phyloP scores from a whole-genome alignment of 2,113 vertebrate genomes.

The Laticauda colubrina region DNA sequence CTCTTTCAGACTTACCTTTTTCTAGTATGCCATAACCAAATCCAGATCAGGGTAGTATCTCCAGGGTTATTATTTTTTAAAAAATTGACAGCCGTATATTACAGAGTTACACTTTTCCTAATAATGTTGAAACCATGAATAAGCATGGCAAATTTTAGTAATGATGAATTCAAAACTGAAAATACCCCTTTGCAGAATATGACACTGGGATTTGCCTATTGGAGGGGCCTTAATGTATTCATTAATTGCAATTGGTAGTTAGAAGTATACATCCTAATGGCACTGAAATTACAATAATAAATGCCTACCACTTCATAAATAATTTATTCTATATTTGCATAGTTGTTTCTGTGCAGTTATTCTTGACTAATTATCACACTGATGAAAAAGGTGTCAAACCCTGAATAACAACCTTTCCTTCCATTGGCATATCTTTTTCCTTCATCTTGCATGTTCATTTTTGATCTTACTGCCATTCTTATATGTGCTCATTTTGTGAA shows the following conservation, averaged over 20 bases:
- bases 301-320: slow-evolving; percentile 63
- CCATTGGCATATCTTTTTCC: not conserved
- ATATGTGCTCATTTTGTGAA: not conserved
- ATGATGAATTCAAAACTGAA: slow-evolving; percentile 48
- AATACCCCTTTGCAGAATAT: slow-evolving; percentile 29
- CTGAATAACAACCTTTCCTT: slow-evolving; percentile 16
- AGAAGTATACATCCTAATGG: slow-evolving; percentile 54
- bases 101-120: slow-evolving; percentile 23
- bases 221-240: slow-evolving; percentile 55
- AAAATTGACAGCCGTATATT: slow-evolving; percentile 36
- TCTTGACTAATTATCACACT: slow-evolving; percentile 56
- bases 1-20: not conserved
- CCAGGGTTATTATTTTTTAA: slow-evolving; percentile 42
- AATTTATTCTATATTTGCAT: slow-evolving; percentile 62
- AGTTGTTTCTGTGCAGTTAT: slow-evolving; percentile 51
- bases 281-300: slow-evolving; percentile 67
- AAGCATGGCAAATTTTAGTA: slow-evolving; percentile 47
- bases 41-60: not conserved
- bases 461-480: slow-evolving; percentile 3
- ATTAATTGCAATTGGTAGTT: slow-evolving; percentile 58
- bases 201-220: slow-evolving; percentile 40
- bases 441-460: not conserved
- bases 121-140: slow-evolving; percentile 42
- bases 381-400: slow-evolving; percentile 43
- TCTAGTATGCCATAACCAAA: not conserved